phyloP scores from a whole-genome alignment of 2,113 vertebrate genomes.

The Pelvicachromis taeniatus region DNA sequence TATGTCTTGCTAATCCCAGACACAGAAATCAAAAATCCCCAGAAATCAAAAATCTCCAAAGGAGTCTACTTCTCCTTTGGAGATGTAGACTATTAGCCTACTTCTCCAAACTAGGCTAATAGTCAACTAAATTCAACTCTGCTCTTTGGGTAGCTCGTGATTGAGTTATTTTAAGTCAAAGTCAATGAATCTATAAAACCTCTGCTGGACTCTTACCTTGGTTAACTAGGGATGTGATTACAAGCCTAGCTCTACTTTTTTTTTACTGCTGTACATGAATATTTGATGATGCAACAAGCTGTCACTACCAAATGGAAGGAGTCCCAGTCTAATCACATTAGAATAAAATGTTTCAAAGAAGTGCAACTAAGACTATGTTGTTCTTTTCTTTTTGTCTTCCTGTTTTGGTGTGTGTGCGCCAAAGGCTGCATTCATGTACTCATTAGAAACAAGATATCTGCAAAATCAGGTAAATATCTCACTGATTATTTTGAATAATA shows the following conservation, averaged over 20 bases:
- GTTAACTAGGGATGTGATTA: not conserved
- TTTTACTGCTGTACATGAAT: not conserved
- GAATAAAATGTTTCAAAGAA: not conserved
- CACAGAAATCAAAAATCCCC: not conserved
- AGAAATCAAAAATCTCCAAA: too few species aligned
- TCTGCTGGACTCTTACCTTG: not conserved
- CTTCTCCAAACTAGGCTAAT: not conserved
- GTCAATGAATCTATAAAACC: not conserved
- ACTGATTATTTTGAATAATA: not conserved
- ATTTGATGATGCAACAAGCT: not conserved
- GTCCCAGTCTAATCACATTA: not conserved
- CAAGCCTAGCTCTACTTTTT: not conserved
- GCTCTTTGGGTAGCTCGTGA: not conserved
- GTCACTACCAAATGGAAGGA: not conserved
- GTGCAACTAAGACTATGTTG: not conserved
- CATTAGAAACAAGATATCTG: constrained; percentile 81
- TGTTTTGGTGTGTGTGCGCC: not conserved
- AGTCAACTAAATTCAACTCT: not conserved
- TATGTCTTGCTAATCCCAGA: not conserved
- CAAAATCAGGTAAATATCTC: constrained; percentile 81
- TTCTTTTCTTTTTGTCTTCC: not conserved
- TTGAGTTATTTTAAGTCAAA: not conserved
- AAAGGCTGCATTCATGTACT: constrained; percentile 83
- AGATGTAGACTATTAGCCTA: too few species aligned
- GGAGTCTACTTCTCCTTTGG: too few species aligned